Base-by-base conservation (phyloP, 2,888 invertebrate genomes). In the Melanargia galathea region DNA sequence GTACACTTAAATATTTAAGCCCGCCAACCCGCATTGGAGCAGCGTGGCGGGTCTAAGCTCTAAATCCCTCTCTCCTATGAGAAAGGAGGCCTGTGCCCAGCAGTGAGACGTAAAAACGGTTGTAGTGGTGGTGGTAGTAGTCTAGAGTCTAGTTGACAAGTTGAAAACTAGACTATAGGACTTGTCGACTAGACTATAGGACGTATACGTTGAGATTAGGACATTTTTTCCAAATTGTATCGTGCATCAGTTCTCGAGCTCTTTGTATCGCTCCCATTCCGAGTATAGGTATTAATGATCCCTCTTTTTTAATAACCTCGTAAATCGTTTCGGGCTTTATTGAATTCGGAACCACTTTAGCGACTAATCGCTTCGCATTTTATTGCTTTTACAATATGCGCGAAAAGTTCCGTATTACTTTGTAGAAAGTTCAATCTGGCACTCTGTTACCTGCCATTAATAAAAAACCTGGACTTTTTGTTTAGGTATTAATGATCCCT, bases 241-340 rank as follows among this genome's bases (percentile, higher is more conserved):
- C 1, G 2, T 1, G 8, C 8, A 18, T 30, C 18, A 35, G 10
- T 35, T 52, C 52, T 20, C 35, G 1, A 13, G 11, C 13, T 52
- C 35, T 52, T 33, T 35, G 35, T 35, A 35, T 52, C 49, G 30
- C 30, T 3, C 18, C 20, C 52, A 35, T 49, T 26, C 22, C 35
- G 67, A 52, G 48, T 58, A n/a, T n/a, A 54, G 65, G 65, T 64
- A 67, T 71, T 69, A 69, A 69, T 65, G 56, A 62, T 45, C 51
- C 40, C 59, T 64, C 61, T 66, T 67, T 66, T 70, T 69, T 67
- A 71, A 69, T 68, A 67, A 64, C 64, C 60, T 49, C 43, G 48
- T 60, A 58, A 63, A 66, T 66, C 60, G 58, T 63, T 54, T 49
- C 54, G 46, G 56, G 63, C 65, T 69, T 66, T 62, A 68, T 70